Evolutionary conservation across 2,797 vertebrate species (phyloP).

Genomic region (Erithacus rubecula): DNA sequence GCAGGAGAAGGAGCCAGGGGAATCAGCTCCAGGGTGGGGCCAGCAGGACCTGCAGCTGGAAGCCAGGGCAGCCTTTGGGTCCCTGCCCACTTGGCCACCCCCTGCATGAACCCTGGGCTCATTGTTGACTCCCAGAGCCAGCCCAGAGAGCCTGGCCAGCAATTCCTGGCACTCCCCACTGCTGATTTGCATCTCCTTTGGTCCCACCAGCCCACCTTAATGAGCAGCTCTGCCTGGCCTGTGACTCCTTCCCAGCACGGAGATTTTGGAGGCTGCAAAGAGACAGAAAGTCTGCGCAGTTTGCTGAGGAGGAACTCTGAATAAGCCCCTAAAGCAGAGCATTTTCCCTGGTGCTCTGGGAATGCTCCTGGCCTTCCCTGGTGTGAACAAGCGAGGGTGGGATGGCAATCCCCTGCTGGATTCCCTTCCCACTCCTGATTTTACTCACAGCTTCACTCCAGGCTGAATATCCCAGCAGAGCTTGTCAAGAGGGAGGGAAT

Average conservation of each 20-base stretch:
- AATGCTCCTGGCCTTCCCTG: accelerated
- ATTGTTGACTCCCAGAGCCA: neutral
- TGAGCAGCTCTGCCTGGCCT: neutral
- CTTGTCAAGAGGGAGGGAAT: neutral
- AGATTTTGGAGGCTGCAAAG: neutral
- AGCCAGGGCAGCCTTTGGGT: neutral
- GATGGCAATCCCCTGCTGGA: slow-evolving; percentile 11
- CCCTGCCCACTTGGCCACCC: neutral
- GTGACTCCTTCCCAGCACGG: neutral
- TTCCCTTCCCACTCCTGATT: slow-evolving; percentile 4
- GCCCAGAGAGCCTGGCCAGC: neutral
- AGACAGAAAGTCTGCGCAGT: neutral
- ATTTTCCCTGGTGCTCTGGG: neutral
- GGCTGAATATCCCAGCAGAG: neutral
- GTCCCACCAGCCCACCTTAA: neutral
- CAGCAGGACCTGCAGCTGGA: neutral
- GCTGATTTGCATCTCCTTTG: neutral
- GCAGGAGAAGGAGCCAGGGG: neutral
- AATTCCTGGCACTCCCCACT: neutral
- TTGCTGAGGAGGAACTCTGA: neutral
- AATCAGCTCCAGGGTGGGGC: accelerated
- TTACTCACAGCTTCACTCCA: neutral
- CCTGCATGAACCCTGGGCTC: neutral
- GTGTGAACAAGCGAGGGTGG: neutral
- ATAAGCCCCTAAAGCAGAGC: neutral